Base-by-base conservation (phyloP, 1,140 invertebrate species). In the Drosophila serrata region DNA sequence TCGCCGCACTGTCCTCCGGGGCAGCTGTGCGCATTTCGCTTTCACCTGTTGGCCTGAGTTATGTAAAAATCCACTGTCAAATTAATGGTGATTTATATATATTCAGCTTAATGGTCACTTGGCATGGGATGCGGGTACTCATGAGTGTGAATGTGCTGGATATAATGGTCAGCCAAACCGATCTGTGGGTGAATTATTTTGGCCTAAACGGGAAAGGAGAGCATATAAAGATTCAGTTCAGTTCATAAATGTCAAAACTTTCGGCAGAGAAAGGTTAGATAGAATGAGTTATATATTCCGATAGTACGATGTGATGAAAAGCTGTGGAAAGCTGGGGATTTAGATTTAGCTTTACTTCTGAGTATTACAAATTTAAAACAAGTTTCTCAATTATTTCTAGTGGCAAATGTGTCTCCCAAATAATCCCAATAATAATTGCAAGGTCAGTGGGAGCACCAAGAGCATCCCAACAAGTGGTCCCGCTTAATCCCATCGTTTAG, bases 31-130 rank as follows among this genome's bases (percentile, higher is more conserved):
- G 60, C 82, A 80, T 76, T 84, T 80, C 77, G 81, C 82, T 88
- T 88, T 88, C 84, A 88, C 84, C 84, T 88, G 84, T 84, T 88
- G 68, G 72, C 64, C 43, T 64, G 68, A 84, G 85, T 90, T 88
- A 88, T 90, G 80, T 88, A 88, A 87, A 77, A 87, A 67, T 80
- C 80, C 37, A 88, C 62, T 88, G 82, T 87, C 84, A 87, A 88
- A 87, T 87, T 87, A 87, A 87, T 88, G 80, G 75, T 87, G 82
- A 87, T 87, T 87, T 87, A 87, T 87, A 80, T 79, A 80, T 79
- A 59, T 82, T 75, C 62, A 45, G 68, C 48, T 68, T 86, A 87
- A 88, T 88, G 67, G 81, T 56, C 62, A 70, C 72, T 80, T 70
- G 63, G 65, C 60, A 67, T 79, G 58, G 57, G 69, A 74, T 74